These are phyloP conservation scores for Chelonoidis abingdonii DNA, from an alignment of 2,113 vertebrate genomes.

Conservation along the genomic window DNA sequence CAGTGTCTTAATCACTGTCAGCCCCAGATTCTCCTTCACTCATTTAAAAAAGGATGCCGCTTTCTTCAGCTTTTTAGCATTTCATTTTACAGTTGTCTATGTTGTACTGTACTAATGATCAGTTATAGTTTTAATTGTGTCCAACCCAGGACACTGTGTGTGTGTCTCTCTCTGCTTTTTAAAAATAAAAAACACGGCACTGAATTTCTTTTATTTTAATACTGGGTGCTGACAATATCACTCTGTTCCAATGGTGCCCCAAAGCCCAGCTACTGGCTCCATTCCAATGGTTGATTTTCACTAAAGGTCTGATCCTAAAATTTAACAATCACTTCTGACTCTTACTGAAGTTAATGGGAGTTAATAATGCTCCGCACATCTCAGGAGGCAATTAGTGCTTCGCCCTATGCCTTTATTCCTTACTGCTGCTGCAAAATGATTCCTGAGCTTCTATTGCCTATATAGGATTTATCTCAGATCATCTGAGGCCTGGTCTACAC, in stretches of 20 bases:
- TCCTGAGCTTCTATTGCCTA: not conserved
- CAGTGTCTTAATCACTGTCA: not conserved
- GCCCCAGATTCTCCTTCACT: not conserved
- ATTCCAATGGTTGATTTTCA: not conserved
- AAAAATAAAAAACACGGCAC: not conserved
- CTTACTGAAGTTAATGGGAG: not conserved
- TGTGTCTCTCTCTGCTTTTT: not conserved
- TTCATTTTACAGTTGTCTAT: not conserved
- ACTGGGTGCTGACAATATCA: not conserved
- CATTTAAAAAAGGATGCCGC: not conserved
- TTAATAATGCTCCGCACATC: not conserved
- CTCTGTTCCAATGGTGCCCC: not conserved
- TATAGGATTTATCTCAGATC: not conserved
- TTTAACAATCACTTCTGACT: conserved; percentile 13
- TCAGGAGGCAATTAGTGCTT: conserved; percentile 5
- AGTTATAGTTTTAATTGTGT: not conserved
- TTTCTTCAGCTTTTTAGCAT: not conserved
- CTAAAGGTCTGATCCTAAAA: not conserved
- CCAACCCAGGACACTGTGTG: not conserved
- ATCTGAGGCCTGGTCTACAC: not conserved
- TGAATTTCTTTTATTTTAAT: not conserved
- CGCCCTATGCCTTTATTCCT: not conserved
- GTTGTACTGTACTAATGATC: not conserved
- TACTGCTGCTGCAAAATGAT: not conserved
- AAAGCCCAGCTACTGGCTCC: not conserved